phyloP scores from a whole-genome alignment of 2,113 vertebrate species.

The Dicrurus megarhynchus region DNA sequence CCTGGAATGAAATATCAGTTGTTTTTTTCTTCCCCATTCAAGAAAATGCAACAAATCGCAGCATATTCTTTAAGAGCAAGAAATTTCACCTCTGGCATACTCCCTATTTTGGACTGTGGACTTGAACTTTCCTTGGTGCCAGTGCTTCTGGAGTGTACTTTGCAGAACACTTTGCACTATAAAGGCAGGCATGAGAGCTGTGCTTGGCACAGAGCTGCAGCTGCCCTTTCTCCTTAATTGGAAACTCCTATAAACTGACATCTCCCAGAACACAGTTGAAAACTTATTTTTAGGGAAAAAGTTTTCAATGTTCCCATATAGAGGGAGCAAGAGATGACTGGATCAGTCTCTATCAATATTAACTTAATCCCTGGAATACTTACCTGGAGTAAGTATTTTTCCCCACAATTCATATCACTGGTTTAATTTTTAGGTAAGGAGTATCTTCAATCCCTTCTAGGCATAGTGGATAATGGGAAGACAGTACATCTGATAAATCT shows the following conservation, averaged over 20 bases:
- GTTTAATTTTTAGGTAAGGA: not conserved
- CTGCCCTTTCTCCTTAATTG: not conserved
- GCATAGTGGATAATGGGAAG: not conserved
- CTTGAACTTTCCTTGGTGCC: not conserved
- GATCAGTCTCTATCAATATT: rapidly evolving
- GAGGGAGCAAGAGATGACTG: not conserved
- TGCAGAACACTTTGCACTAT: not conserved
- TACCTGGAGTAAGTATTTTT: not conserved
- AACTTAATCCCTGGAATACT: not conserved
- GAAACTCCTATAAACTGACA: not conserved
- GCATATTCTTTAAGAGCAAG: not conserved
- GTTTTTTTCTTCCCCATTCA: not conserved
- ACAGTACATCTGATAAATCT: not conserved
- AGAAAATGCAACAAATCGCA: not conserved
- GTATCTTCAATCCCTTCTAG: not conserved
- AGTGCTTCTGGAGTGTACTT: not conserved
- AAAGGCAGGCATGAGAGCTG: rapidly evolving
- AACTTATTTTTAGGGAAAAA: not conserved
- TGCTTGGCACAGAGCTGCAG: not conserved
- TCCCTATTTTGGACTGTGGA: not conserved
- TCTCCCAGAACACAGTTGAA: not conserved
- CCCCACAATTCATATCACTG: not conserved
- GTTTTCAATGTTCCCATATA: not conserved
- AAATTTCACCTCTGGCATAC: not conserved
- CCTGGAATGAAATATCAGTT: not conserved